phyloP scores from a whole-genome alignment of 2,113 vertebrate species.

The Notarius quadriscutis region DNA sequence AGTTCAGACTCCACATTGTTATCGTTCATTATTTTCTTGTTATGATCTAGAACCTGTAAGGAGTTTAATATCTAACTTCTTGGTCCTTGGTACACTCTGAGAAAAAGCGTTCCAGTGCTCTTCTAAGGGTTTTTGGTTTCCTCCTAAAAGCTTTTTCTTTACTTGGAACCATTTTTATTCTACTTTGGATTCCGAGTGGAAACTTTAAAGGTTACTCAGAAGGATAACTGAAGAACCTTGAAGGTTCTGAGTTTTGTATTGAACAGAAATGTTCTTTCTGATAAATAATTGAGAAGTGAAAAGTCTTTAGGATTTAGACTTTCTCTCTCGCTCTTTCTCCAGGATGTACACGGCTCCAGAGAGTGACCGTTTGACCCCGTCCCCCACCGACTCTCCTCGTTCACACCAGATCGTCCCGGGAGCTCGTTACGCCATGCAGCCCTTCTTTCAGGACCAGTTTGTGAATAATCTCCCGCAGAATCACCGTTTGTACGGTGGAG shows the following conservation, averaged over 20 bases:
- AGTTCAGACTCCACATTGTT: too few species aligned
- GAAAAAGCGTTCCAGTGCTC: neutral
- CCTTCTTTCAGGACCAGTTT: constrained; percentile 98
- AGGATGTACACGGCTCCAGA: constrained; percentile 99
- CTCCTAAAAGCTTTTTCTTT: neutral
- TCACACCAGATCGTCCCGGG: constrained; percentile 98
- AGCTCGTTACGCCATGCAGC: constrained; percentile 92
- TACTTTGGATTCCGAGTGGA: neutral
- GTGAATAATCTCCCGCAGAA: constrained; percentile 96
- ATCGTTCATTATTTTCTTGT: neutral
- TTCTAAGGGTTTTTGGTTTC: neutral
- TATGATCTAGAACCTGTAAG: neutral
- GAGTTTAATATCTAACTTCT: neutral
- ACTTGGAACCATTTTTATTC: neutral
- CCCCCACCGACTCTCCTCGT: constrained; percentile 97
- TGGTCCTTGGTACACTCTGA: neutral
- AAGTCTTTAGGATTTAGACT: neutral
- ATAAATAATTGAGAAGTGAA: neutral
- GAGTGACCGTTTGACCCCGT: constrained; percentile 97
- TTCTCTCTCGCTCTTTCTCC: constrained; percentile 57
- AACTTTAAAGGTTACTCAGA: neutral
- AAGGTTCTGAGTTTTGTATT: neutral
- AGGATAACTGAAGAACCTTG: neutral
- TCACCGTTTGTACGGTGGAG: constrained; percentile 91
- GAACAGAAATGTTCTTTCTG: neutral